Percentiles rank a stretch among this genome's conserved stretches.
Evolutionary conservation across 1,140 invertebrate genomes (phyloP).

Genomic region (Drosophila nigrodunni): DNA sequence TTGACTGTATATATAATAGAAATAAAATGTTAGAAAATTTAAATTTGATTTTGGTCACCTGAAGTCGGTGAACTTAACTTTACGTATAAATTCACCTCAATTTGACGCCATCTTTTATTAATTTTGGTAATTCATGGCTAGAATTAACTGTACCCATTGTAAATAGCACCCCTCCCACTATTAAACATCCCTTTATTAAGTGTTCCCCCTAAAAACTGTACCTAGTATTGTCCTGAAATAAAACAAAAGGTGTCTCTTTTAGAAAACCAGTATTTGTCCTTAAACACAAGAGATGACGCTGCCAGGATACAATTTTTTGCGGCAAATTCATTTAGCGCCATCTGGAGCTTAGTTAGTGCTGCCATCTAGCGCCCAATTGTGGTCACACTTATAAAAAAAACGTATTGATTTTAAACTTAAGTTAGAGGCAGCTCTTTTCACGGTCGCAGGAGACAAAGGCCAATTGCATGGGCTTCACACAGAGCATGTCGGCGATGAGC

Average conservation of each 20-base stretch:
- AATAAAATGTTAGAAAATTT: no score
- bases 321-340: conserved; percentile 26
- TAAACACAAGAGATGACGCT: conserved; percentile 8
- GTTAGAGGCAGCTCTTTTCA: neutral
- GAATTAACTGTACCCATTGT: neutral
- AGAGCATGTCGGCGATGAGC: conserved; percentile 26
- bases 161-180: conserved; percentile 14
- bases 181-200: neutral
- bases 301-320: conserved; percentile 3
- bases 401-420: neutral
- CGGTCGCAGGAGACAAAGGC: conserved; percentile 14
- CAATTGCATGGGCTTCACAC: conserved; percentile 46
- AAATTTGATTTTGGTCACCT: no score
- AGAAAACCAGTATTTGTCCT: neutral
- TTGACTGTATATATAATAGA: no score
- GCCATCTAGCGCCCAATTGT: neutral
- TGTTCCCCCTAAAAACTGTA: neutral
- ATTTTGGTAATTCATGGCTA: neutral
- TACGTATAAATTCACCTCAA: neutral
- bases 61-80: neutral
- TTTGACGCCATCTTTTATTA: conserved; percentile 17
- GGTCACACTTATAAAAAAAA: neutral
- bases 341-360: neutral
- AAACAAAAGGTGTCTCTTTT: conserved; percentile 14
- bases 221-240: conserved; percentile 12